A percentile compares a stretch with the other conserved stretches of the same genome.
These are phyloP conservation scores for Vulpes lagopus DNA, from an alignment of 2,113 vertebrate species.

Conservation along the genomic window DNA sequence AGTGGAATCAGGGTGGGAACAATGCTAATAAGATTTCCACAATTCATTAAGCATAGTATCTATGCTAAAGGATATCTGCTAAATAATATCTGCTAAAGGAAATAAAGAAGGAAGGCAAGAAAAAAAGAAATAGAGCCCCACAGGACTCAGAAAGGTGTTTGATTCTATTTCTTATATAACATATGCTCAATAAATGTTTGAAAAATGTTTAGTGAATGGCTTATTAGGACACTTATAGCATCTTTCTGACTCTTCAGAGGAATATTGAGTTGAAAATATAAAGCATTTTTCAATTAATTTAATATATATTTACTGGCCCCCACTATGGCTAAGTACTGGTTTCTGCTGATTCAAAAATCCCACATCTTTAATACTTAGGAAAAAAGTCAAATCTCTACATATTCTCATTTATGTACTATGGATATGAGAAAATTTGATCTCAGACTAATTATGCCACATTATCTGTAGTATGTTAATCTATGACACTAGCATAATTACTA, in stretches of 20 bases:
- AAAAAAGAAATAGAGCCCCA: constrained; percentile 15
- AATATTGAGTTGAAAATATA: constrained; percentile 40
- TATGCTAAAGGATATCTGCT: not conserved
- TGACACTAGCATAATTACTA: constrained; percentile 56
- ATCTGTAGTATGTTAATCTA: not conserved
- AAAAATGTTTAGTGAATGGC: constrained; percentile 25
- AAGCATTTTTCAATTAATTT: constrained; percentile 42
- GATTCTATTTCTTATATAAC: constrained; percentile 33
- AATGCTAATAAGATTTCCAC: not conserved
- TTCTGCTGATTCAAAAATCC: constrained; percentile 58
- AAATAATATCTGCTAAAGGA: constrained; percentile 25
- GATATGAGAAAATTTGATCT: constrained; percentile 14
- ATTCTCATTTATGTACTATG: not conserved
- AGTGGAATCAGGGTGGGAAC: not conserved
- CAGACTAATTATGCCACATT: constrained; percentile 30
- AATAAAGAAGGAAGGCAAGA: not conserved
- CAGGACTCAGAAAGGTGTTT: constrained; percentile 13
- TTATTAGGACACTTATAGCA: not conserved
- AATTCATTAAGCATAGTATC: not conserved
- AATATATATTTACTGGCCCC: constrained; percentile 32
- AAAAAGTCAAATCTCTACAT: constrained; percentile 46
- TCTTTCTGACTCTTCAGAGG: constrained; percentile 20
- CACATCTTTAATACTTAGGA: not conserved
- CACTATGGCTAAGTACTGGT: not conserved
- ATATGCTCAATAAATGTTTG: constrained; percentile 29